These are phyloP conservation scores for Magallana angulata DNA, from an alignment of 1,140 invertebrate species.

Conservation along the genomic window DNA sequence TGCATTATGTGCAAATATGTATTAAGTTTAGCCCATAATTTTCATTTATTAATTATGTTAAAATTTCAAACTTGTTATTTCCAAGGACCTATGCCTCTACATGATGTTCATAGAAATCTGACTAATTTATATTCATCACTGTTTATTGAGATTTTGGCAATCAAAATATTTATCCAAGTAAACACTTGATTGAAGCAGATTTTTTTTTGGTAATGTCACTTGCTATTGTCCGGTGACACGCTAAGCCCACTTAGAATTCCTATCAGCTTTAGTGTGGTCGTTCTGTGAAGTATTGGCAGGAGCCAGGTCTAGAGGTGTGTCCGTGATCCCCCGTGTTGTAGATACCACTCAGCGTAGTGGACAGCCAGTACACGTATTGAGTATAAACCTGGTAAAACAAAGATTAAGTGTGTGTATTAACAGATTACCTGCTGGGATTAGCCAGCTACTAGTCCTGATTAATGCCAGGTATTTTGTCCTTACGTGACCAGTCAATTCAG, in stretches of 20 bases:
- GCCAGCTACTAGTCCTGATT: neutral
- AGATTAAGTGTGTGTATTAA: conserved; percentile 21
- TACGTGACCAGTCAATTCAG: neutral
- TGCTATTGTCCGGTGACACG: neutral
- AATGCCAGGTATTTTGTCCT: neutral
- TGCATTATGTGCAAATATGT: no score
- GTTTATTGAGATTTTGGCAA: no score
- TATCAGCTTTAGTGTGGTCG: neutral
- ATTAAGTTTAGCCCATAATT: no score
- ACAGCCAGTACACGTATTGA: neutral
- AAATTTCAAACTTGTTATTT: no score
- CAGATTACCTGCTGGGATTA: neutral
- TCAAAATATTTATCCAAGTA: no score
- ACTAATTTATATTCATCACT: no score
- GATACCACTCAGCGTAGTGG: neutral
- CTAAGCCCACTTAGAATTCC: conserved; percentile 1
- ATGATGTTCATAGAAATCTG: no score
- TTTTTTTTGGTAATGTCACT: neutral
- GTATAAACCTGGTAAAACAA: neutral
- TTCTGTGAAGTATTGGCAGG: neutral
- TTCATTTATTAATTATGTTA: no score
- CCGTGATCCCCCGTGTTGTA: neutral
- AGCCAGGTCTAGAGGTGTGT: neutral
- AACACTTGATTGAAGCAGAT: neutral
- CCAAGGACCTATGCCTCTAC: no score